Evolutionary conservation across 2,888 invertebrate genomes (phyloP).

Genomic region (Helleia helle): DNA sequence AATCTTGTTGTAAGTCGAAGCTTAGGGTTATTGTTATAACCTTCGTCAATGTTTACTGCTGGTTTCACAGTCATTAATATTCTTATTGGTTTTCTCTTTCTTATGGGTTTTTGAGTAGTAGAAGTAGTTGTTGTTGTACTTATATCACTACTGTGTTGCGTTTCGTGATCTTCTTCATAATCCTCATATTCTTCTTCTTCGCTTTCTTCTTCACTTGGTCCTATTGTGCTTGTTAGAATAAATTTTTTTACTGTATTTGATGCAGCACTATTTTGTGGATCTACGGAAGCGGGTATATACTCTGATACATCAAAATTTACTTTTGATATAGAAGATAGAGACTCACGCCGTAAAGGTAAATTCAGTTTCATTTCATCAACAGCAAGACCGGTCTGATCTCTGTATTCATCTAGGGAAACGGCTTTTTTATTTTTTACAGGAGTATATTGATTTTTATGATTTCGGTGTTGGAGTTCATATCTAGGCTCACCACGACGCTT

Average conservation of each 20-base stretch:
- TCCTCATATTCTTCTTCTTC: constrained; percentile 22
- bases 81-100: constrained; percentile 24
- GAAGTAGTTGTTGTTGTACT: constrained; percentile 30
- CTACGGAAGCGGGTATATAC: constrained; percentile 29
- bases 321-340: constrained; percentile 19
- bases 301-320: constrained; percentile 34
- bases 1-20: constrained; percentile 49
- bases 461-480: constrained; percentile 46
- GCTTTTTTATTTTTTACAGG: constrained; percentile 46
- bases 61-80: constrained; percentile 26
- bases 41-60: constrained; percentile 15
- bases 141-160: constrained; percentile 32
- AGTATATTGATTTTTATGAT: constrained; percentile 48
- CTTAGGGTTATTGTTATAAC: constrained; percentile 25
- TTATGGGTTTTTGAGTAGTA: constrained; percentile 34
- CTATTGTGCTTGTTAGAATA: constrained; percentile 25
- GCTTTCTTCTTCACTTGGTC: constrained; percentile 15
- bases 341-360: constrained; percentile 13
- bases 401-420: constrained; percentile 45
- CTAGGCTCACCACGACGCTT: constrained; percentile 55
- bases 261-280: constrained; percentile 34
- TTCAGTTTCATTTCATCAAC: no score
- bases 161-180: constrained; percentile 35
- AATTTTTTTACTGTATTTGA: constrained; percentile 36
- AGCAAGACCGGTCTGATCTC: constrained; percentile 27